Evolutionary conservation across 2,113 vertebrate species (phyloP), one percentile per base, ranked within the genome.

Genomic region (Paraplagusia blochii): DNA sequence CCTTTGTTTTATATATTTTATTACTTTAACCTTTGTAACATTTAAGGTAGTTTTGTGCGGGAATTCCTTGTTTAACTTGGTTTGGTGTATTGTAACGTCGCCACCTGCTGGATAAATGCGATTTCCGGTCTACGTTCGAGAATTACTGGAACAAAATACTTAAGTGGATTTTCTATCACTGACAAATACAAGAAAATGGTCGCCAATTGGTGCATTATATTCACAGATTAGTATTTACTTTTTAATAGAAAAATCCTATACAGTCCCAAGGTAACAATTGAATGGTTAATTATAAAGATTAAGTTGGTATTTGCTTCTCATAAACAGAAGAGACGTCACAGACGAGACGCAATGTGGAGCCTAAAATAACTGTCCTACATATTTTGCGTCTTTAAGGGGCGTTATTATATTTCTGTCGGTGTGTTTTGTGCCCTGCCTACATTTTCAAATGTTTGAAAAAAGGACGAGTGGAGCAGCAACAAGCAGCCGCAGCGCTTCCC

Each of bases 401-500:
- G 70, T 64, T 52, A 46, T 34, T 63, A 9, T 29, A 44, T 14
- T 55, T n/a, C 13, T 19, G 9, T 40, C 12, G 13, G 38, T 13
- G 38, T 16, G 33, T 16, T 9, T 10, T 60, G 59, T 44, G 79
- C 58, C 77, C 79, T 69, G 79, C 83, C 85, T 84, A 77, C 81
- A 74, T 51, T 79, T 87, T 87, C 77, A 85, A 87, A 87, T 68
- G 55, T 84, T 82, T 76, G 62, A 80, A 82, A 75, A 50, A 74
- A 59, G 22, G 34, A 16, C 44, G 63, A 56, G n/a, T 15, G 49
- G 13, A 16, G 44, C 44, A 13, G 44, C 46, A 15, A 43, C 63
- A 14, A 18, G 2, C 64, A 60, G 58, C 64, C 36, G 58, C 62
- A 11, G 65, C 73, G 46, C 79, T 86, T 92, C 93, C 93, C 93